Evolutionary conservation across 1,140 invertebrate species (phyloP).

Genomic region (Triops cancriformis): DNA sequence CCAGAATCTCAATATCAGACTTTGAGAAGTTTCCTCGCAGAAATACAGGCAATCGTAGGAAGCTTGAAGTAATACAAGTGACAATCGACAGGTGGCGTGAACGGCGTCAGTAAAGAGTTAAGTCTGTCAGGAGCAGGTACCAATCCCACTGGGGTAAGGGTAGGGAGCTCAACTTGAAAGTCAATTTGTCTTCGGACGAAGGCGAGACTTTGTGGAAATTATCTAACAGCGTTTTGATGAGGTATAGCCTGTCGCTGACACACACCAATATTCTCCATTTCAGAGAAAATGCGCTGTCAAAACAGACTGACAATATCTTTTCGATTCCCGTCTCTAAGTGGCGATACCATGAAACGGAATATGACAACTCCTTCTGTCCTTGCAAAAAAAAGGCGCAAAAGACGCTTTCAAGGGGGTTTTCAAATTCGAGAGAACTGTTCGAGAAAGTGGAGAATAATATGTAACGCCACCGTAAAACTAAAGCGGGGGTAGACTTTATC

Average conservation of each 20-base stretch:
- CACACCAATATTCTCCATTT: neutral
- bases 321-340: neutral
- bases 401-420: too few species aligned
- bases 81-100: neutral
- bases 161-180: neutral
- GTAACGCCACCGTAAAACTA: neutral
- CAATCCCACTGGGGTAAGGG: neutral
- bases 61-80: too few species aligned
- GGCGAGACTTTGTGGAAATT: neutral
- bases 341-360: neutral
- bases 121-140: neutral
- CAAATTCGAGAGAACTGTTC: neutral
- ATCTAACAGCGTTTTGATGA: neutral
- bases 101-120: neutral
- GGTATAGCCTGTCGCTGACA: neutral
- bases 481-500: neutral
- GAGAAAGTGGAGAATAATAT: too few species aligned
- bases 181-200: neutral
- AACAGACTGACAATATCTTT: slow-evolving; percentile 4
- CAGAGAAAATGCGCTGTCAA: neutral
- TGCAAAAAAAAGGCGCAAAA: too few species aligned
- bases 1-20: too few species aligned
- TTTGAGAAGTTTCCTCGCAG: too few species aligned
- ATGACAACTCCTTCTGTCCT: too few species aligned
- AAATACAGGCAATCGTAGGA: too few species aligned